Evolutionary conservation across 2,888 invertebrate genomes (phyloP), one percentile per base, ranked within the genome.

Genomic region (Cyaniris semiargus): DNA sequence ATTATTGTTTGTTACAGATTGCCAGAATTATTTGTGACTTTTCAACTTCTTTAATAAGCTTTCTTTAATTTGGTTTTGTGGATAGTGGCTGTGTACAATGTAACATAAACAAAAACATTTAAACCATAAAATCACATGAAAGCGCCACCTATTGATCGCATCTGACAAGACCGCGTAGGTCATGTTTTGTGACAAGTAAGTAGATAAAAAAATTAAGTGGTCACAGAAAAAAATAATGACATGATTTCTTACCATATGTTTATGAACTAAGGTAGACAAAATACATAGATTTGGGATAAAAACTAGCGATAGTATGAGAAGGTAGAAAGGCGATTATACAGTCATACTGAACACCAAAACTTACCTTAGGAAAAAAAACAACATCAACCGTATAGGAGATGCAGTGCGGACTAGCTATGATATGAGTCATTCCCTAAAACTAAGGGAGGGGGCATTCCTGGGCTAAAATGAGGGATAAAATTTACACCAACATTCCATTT

Each of bases 401-500:
- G 83, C 87, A 91, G 91, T 93, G 92, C 91, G 86, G 85, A 84
- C 89, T 89, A 92, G 89, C 92, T 91, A 92, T 90, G 89, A 81
- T 87, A 90, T 89, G 89, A 85, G 90, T 88, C 93, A 93, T 93
- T 94, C 93, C 93, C 92, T 92, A 92, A 79, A 85, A 90, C 94
- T 90, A 92, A 85, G 81, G 87, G 88, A 86, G 80, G 83, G 95
- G 95, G 96, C 96, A 96, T 96, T 96, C 96, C 86, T 84, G 90
- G 86, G 53, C 56, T 60, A 58, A 86, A 83, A 82, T 83, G 84
- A 85, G 83, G 85, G 87, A 85, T 84, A 85, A 89, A 93, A 90
- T 91, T 88, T 95, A 95, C 95, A 95, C 95, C 95, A 95, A 95
- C 95, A 95, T 95, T 95, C 95, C 95, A 95, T 95, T 95, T 95